Conservation (phyloP, 2,888 invertebrate genomes). For the Agrotis ipsilon region DNA sequence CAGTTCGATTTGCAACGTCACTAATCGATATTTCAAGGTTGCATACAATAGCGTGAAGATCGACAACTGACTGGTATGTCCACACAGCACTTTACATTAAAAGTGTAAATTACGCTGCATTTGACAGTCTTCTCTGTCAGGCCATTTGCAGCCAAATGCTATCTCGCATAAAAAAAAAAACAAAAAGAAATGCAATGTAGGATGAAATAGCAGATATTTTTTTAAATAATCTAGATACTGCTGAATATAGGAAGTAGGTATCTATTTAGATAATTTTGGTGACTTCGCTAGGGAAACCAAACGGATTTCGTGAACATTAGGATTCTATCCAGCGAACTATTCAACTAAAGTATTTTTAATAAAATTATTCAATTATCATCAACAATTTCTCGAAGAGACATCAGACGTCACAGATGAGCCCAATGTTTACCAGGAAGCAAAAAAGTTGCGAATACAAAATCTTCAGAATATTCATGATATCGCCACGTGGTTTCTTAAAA, state of each 20-base stretch:
- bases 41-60: slow-evolving; percentile 12
- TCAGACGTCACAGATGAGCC: slow-evolving; percentile 51
- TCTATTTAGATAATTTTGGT: not conserved
- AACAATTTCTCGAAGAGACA: slow-evolving; percentile 41
- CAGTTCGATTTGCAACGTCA: slow-evolving; percentile 30
- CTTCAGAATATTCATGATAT: slow-evolving; percentile 36
- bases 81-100: slow-evolving; percentile 10
- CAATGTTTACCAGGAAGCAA: slow-evolving; percentile 61
- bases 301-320: not conserved
- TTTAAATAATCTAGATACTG: not conserved
- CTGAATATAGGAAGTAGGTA: not conserved
- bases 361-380: slow-evolving; percentile 33
- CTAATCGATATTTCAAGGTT: slow-evolving; percentile 60
- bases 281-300: not conserved
- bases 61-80: slow-evolving; percentile 24
- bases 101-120: slow-evolving; percentile 27
- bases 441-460: slow-evolving; percentile 41
- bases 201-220: not conserved
- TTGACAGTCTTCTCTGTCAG: slow-evolving; percentile 22
- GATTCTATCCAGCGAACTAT: slow-evolving; percentile 23
- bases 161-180: too few relatives aligned
- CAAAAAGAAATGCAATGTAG: not conserved
- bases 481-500: slow-evolving; percentile 59
- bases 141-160: too few relatives aligned
- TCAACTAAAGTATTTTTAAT: slow-evolving; percentile 31